Conservation (phyloP, 2,797 vertebrate genomes). For the Acanthiza pusilla region DNA sequence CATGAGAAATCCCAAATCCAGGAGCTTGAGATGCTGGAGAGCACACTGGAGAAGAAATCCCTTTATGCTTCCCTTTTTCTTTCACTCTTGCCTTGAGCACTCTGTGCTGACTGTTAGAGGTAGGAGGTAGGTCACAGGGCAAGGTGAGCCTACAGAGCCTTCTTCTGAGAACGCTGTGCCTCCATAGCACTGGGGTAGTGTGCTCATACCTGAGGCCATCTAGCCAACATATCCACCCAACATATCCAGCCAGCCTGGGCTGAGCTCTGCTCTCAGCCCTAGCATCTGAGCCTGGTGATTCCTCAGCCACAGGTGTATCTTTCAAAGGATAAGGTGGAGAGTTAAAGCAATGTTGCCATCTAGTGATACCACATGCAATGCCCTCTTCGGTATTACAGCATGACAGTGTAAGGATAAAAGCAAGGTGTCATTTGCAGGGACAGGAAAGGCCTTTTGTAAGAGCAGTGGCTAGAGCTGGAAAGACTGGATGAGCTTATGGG, state of each 20-base stretch:
- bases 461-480: background rate
- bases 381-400: background rate
- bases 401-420: background rate
- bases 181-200: rapidly evolving
- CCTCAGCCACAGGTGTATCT: rapidly evolving
- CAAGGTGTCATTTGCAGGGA: background rate
- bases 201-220: rapidly evolving
- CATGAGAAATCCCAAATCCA: background rate
- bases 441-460: background rate
- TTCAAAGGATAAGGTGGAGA: background rate
- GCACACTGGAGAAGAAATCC: too few species aligned
- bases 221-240: background rate
- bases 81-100: background rate
- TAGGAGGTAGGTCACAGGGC: background rate
- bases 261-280: background rate
- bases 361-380: background rate
- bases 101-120: background rate
- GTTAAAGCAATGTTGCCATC: constrained; percentile 17
- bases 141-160: background rate
- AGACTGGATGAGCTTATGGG: background rate
- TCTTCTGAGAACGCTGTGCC: background rate
- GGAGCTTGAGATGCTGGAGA: too few species aligned
- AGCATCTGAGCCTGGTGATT: background rate
- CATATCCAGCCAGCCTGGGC: background rate
- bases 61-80: too few species aligned